Evolutionary conservation across 2,888 invertebrate species (phyloP).

Genomic region (Meloe dianella): DNA sequence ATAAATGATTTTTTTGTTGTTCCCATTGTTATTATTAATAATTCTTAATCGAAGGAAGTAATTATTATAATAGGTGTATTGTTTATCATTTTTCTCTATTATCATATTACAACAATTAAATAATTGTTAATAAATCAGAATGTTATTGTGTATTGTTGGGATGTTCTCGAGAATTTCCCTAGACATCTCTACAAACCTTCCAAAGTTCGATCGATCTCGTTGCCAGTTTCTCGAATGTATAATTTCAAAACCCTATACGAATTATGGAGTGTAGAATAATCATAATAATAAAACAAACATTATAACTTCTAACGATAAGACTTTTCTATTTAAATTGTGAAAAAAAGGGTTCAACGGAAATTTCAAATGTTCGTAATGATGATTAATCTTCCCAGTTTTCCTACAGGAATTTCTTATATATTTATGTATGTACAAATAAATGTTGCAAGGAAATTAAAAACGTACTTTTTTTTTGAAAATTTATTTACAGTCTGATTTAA

Average conservation of each 20-base stretch:
- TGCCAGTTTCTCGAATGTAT: neutral
- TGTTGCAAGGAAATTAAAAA: too few relatives aligned
- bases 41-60: neutral
- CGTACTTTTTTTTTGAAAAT: too few relatives aligned
- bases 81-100: too few relatives aligned
- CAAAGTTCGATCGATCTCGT: neutral
- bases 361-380: neutral
- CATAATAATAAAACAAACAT: neutral
- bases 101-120: neutral
- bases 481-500: conserved; percentile 62
- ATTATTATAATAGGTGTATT: too few relatives aligned
- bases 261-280: neutral
- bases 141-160: too few relatives aligned
- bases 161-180: too few relatives aligned
- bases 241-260: neutral
- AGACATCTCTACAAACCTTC: too few relatives aligned
- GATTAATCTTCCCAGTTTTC: neutral
- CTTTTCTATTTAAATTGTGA: neutral
- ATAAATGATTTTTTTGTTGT: neutral
- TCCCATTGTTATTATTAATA: too few relatives aligned
- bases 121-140: too few relatives aligned
- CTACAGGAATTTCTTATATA: neutral
- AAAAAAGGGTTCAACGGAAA: neutral
- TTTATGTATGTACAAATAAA: too few relatives aligned
- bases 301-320: neutral